Percentiles rank a stretch among this genome's conserved stretches.
Evolutionary conservation across 2,113 vertebrate species (phyloP).

Genomic region (Aramus guarauna): DNA sequence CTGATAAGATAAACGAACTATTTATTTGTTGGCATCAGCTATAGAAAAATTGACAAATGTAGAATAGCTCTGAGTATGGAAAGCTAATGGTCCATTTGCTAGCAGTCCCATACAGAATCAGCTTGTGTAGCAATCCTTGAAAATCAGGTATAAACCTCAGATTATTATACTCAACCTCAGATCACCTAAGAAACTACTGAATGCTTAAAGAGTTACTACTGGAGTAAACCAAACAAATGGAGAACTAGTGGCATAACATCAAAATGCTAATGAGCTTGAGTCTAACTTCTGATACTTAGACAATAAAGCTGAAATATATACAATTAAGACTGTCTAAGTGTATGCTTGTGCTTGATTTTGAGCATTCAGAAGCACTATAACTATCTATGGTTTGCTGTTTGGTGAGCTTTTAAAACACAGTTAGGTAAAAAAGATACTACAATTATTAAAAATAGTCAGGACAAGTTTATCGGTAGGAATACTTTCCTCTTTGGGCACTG

Average conservation of each 20-base stretch:
- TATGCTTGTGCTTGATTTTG: neutral
- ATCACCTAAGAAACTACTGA: neutral
- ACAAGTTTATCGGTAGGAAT: neutral
- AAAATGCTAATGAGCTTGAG: neutral
- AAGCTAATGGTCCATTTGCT: neutral
- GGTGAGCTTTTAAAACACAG: neutral
- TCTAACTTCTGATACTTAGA: neutral
- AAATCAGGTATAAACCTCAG: rapidly evolving
- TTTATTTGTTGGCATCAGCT: neutral
- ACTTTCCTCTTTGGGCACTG: neutral
- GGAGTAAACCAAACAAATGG: neutral
- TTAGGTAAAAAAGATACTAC: neutral
- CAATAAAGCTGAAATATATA: neutral
- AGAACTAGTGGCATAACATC: neutral
- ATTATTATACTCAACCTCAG: neutral
- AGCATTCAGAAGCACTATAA: neutral
- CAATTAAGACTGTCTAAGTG: neutral
- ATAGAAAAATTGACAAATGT: neutral
- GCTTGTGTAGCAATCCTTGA: neutral
- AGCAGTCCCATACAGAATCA: neutral
- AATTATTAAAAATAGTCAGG: neutral
- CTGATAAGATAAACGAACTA: neutral
- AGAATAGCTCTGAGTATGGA: neutral
- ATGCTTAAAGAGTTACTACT: neutral
- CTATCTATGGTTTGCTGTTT: neutral